Evolutionary conservation across 2,797 vertebrate genomes (phyloP).

Genomic region (Melanotaenia maccullochi): DNA sequence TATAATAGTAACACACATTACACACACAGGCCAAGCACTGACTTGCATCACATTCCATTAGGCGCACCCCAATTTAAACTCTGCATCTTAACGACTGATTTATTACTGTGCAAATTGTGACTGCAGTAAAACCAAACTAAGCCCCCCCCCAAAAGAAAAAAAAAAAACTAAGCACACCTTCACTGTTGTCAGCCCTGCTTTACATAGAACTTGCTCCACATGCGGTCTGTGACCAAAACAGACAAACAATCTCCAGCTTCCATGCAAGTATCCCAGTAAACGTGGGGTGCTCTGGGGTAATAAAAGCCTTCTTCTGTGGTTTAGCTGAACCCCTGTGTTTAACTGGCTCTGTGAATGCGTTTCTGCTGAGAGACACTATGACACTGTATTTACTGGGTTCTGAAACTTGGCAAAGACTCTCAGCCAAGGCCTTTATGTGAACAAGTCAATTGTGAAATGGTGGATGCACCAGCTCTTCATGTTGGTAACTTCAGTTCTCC

Average conservation of each 20-base stretch:
- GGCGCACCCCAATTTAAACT: conserved; percentile 27
- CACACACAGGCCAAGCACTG: conserved; percentile 14
- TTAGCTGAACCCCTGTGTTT: conserved; percentile 61
- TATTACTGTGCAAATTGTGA: background rate
- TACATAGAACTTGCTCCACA: conserved; percentile 26
- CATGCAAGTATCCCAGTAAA: conserved; percentile 45
- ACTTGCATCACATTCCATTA: conserved; percentile 29
- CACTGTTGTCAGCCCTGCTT: conserved; percentile 1
- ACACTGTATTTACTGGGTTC: conserved; percentile 47
- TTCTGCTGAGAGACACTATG: conserved; percentile 32
- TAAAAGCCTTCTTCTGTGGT: conserved; percentile 70
- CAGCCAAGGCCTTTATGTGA: conserved; percentile 10
- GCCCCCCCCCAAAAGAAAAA: background rate
- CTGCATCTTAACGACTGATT: background rate
- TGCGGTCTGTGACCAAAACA: conserved; percentile 31
- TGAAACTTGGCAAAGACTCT: conserved; percentile 41
- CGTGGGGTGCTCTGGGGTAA: conserved; percentile 54
- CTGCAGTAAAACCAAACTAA: conserved; percentile 5
- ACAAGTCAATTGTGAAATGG: conserved; percentile 6
- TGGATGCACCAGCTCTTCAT: conserved; percentile 11
- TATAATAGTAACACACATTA: background rate
- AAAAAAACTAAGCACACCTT: background rate
- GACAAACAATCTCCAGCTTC: conserved; percentile 20
- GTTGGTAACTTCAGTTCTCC: background rate
- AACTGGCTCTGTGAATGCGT: conserved; percentile 53